Percentiles rank a stretch among this genome's conserved stretches.
Evolutionary conservation across 2,888 invertebrate genomes (phyloP).

Genomic region (Lepidochitona cinerea): DNA sequence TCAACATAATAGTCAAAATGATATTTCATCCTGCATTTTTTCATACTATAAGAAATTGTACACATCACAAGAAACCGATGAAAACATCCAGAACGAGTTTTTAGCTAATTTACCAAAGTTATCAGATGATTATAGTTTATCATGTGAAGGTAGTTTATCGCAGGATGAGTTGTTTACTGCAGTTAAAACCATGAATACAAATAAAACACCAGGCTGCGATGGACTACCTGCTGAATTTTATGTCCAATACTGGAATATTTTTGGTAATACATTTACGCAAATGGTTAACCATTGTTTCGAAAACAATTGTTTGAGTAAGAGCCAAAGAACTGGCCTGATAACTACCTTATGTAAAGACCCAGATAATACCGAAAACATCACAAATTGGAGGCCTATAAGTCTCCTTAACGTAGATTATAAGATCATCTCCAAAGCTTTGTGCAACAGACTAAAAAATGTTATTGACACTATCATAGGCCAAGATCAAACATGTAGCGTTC

Average conservation of each 20-base stretch:
- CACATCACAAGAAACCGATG: not conserved
- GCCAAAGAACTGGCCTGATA: not conserved
- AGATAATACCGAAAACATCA: not conserved
- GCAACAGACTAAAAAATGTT: not conserved
- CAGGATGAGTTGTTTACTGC: not conserved
- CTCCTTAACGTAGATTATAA: not conserved
- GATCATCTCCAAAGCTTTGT: not conserved
- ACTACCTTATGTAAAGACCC: not conserved
- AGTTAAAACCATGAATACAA: not conserved
- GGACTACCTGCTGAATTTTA: not conserved
- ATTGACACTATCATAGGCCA: not conserved
- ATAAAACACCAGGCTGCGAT: not conserved
- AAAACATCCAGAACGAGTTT: not conserved
- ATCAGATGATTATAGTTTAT: not conserved
- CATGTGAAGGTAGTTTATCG: not conserved
- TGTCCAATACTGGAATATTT: not conserved
- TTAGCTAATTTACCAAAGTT: not conserved
- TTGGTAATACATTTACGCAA: not conserved
- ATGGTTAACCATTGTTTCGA: no score
- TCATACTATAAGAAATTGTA: not conserved
- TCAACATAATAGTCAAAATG: not conserved
- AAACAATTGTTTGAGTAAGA: not conserved
- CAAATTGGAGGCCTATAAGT: not conserved
- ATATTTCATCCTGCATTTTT: not conserved
- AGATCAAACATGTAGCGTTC: not conserved